These are phyloP conservation scores for Yponomeuta evonymella DNA, from an alignment of 2,888 invertebrate species.

Conservation along the genomic window DNA sequence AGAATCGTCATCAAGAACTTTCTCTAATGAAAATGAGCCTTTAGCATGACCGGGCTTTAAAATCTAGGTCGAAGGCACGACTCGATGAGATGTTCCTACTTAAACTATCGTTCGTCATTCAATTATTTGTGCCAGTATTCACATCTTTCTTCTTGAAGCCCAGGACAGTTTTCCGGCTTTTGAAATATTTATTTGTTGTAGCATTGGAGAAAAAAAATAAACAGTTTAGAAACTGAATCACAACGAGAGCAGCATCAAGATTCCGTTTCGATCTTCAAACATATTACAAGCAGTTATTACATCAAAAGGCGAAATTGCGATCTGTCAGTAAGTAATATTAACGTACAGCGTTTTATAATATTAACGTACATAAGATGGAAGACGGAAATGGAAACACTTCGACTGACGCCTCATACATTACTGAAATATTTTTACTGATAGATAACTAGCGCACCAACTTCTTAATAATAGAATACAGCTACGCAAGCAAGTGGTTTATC, in stretches of 20 bases:
- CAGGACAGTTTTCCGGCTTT: too few relatives aligned
- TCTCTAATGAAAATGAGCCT: not conserved
- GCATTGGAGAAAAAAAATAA: not conserved
- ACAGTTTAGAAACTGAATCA: not conserved
- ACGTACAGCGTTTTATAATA: not conserved
- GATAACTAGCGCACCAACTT: not conserved
- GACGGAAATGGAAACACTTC: not conserved
- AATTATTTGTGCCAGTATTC: not conserved
- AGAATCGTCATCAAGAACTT: too few relatives aligned
- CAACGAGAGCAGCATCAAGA: not conserved
- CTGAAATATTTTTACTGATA: not conserved
- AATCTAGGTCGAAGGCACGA: not conserved
- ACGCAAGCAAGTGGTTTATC: not conserved
- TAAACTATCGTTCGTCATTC: not conserved
- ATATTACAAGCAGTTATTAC: not conserved
- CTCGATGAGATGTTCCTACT: not conserved
- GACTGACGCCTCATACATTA: not conserved
- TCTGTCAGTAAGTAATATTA: not conserved
- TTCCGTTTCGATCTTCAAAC: not conserved
- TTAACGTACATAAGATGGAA: not conserved
- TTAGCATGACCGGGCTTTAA: not conserved
- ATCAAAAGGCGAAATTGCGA: not conserved
- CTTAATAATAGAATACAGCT: not conserved
- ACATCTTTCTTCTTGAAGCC: too few relatives aligned
- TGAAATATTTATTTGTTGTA: not conserved